phyloP scores from a whole-genome alignment of 2,888 invertebrate species.

The Tenodera sinensis region DNA sequence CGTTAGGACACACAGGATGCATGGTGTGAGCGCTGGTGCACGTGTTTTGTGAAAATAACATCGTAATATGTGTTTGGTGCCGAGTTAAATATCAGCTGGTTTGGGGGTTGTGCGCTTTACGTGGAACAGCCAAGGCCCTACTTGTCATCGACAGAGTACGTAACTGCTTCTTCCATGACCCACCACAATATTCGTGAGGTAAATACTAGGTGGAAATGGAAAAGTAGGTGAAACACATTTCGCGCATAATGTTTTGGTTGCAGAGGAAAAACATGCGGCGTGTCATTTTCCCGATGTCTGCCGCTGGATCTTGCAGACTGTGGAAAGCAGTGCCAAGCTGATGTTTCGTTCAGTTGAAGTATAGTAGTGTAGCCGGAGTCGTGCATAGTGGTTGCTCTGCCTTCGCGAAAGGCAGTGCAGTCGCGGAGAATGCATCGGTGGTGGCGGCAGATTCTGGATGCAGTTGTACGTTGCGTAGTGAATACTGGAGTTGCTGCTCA shows the following conservation, averaged over 20 bases:
- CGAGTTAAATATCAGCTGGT: constrained; percentile 31
- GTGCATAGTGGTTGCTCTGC: neutral
- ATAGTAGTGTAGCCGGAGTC: neutral
- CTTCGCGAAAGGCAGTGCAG: constrained; percentile 8
- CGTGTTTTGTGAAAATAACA: constrained; percentile 17
- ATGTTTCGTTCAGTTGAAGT: neutral
- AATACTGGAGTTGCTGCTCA: neutral
- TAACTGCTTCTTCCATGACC: constrained; percentile 32
- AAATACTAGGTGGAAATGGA: constrained; percentile 30
- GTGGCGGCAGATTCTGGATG: neutral
- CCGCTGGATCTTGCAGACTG: neutral
- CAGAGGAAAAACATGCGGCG: neutral
- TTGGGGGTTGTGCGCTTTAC: constrained; percentile 27
- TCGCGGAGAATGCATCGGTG: neutral
- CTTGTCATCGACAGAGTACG: constrained; percentile 30
- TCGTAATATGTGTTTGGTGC: constrained; percentile 21
- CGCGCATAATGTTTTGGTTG: neutral
- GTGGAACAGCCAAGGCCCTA: constrained; percentile 30
- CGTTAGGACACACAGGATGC: neutral
- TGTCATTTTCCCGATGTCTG: neutral
- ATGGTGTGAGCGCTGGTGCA: neutral
- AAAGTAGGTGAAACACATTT: constrained; percentile 28
- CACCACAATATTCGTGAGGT: constrained; percentile 32
- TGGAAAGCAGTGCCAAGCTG: neutral
- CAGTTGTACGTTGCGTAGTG: neutral